Percentiles rank a stretch among this genome's conserved stretches.
Conservation (phyloP, 2,888 invertebrate species). For the Hedya salicella region DNA sequence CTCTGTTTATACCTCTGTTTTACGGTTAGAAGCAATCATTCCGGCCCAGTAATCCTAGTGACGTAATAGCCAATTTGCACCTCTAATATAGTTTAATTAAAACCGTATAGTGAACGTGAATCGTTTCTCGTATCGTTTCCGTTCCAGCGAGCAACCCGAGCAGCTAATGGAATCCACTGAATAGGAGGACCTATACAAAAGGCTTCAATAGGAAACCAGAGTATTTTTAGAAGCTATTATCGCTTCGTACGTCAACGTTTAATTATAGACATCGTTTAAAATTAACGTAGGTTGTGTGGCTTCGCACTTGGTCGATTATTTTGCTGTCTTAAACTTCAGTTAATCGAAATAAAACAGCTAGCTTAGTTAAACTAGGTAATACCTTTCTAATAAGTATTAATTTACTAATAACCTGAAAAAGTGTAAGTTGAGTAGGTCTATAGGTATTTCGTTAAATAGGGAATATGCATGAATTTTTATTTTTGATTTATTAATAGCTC, state of each 20-base stretch:
- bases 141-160: background rate
- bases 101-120: constrained; percentile 11
- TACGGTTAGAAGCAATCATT: background rate
- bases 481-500: too few relatives aligned
- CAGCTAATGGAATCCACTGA: constrained; percentile 12
- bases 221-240: constrained; percentile 37
- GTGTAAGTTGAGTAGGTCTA: too few relatives aligned
- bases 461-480: too few relatives aligned
- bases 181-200: constrained; percentile 9
- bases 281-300: constrained; percentile 8
- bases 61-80: constrained; percentile 9
- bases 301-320: background rate
- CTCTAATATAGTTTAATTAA: constrained; percentile 9
- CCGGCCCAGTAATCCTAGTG: background rate
- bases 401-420: too few relatives aligned
- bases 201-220: constrained; percentile 15
- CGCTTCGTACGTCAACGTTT: constrained; percentile 11
- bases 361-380: too few relatives aligned
- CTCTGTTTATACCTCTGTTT: too few relatives aligned
- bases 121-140: constrained; percentile 18
- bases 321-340: too few relatives aligned
- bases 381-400: too few relatives aligned
- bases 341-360: too few relatives aligned
- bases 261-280: constrained; percentile 11
- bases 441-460: too few relatives aligned